Evolutionary conservation across 1,140 invertebrate genomes (phyloP), one percentile per base, ranked within the genome.

Genomic region (Brachionus plicatilis): DNA sequence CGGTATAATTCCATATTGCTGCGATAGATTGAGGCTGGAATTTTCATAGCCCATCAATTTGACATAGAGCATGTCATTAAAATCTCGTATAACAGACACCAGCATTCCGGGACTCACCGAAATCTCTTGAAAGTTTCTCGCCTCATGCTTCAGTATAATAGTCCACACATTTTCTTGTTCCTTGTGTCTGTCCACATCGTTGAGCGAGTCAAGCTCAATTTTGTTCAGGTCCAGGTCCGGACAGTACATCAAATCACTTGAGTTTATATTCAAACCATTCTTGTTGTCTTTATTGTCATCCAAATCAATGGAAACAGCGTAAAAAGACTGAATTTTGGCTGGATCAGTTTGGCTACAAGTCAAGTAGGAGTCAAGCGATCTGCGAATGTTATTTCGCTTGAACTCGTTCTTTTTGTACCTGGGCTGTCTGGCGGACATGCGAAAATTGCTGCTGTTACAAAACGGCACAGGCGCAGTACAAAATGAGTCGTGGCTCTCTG

Each of bases 1-100:
- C 11, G 79, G 79, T 65, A 82, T 82, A 11, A 82, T 82, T 17
- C 79, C 79, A 68, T 82, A 82, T 20, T 82, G 79, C 27, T 82
- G 79, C 3, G 79, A 60, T 24, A 82, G 27, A 41, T 60, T 65
- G 12, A 76, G 27, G 45, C 17, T 82, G 1, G 79, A 65, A 82
- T 82, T 82, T 68, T 82, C 79, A 76, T 76, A 76, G 8, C 79
- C 79, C 24, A 82, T 7, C 14, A 82, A 12, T 41, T 82, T 82
- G 11, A 82, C 79, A 65, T 82, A 82, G 4, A 82, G 27, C 79
- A 60, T 43, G 37, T 82, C 53, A 60, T 37, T 68, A 27, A 82
- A 82, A 12, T 82, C 79, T 82, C 60, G 56, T 11, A 82, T 68
- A 29, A 82, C 79, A 12, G 60, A 68, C 3, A 82, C 79, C 20